Evolutionary conservation across 2,113 vertebrate species (phyloP).

Genomic region (Serinus canaria): DNA sequence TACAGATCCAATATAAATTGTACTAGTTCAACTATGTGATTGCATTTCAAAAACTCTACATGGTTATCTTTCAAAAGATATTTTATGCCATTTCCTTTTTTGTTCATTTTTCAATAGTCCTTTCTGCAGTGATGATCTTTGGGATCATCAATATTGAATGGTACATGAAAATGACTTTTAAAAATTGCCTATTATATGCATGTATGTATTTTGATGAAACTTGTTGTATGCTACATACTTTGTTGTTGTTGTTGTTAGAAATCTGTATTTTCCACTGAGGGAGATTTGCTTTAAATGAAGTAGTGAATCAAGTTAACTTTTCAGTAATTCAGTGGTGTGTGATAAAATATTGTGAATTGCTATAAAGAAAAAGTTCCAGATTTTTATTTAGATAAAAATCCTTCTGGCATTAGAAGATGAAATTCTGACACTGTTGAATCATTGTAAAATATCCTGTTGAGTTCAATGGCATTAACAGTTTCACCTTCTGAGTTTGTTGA

Average conservation of each 20-base stretch:
- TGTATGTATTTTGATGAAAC: conserved; percentile 4
- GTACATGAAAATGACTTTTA: neutral
- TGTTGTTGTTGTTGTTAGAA: neutral
- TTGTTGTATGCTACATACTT: neutral
- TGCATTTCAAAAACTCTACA: neutral
- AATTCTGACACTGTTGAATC: conserved; percentile 33
- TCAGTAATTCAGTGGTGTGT: neutral
- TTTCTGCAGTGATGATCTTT: neutral
- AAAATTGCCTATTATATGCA: neutral
- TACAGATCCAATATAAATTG: conserved; percentile 45
- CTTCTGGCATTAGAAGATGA: neutral
- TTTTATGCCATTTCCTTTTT: neutral
- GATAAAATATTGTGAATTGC: conserved; percentile 4
- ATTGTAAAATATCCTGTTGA: conserved; percentile 38
- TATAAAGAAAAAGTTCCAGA: neutral
- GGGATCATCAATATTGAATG: neutral
- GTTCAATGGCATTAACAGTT: conserved; percentile 48
- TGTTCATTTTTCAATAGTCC: neutral
- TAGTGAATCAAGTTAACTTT: neutral
- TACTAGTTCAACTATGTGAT: neutral
- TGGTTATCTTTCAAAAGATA: conserved; percentile 17
- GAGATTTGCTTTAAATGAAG: neutral
- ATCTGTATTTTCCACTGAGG: neutral
- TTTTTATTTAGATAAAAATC: conserved; percentile 49
- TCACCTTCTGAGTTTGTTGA: conserved; percentile 40